These are phyloP conservation scores for Chiroxiphia lanceolata DNA, from an alignment of 2,797 vertebrate species.

Conservation along the genomic window DNA sequence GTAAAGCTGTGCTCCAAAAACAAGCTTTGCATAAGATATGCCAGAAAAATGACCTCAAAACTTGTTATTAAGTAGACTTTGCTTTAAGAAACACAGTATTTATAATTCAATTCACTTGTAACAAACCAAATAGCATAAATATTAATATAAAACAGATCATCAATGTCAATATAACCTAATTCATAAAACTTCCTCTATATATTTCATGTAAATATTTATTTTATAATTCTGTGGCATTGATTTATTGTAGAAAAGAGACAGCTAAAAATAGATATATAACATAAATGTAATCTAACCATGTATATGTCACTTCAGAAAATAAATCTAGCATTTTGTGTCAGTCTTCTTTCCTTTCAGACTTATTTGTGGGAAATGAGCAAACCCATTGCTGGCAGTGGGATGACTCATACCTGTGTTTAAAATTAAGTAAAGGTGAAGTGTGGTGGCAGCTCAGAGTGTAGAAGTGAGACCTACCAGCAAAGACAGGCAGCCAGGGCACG, in stretches of 20 bases:
- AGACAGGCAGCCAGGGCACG: neutral
- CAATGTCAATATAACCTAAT: neutral
- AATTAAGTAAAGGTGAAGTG: neutral
- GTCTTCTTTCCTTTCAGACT: neutral
- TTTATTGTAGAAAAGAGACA: neutral
- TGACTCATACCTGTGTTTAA: neutral
- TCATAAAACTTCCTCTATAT: neutral
- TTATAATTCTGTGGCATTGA: neutral
- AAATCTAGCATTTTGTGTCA: neutral
- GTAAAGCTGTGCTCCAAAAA: neutral
- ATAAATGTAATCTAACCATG: neutral
- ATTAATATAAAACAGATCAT: neutral
- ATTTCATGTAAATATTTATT: neutral
- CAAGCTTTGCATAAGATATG: neutral
- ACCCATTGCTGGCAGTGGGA: neutral
- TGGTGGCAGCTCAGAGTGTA: neutral
- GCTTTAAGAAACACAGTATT: neutral
- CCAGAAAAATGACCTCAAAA: neutral
- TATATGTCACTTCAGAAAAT: neutral
- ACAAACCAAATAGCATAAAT: neutral
- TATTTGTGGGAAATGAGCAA: neutral
- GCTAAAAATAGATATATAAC: neutral
- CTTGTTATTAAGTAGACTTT: neutral
- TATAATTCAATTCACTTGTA: neutral
- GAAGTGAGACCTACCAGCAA: neutral